Evolutionary conservation across 92 coral and sea anemone genomes (phyloP).

Genomic region (Plumapathes pennacea): DNA sequence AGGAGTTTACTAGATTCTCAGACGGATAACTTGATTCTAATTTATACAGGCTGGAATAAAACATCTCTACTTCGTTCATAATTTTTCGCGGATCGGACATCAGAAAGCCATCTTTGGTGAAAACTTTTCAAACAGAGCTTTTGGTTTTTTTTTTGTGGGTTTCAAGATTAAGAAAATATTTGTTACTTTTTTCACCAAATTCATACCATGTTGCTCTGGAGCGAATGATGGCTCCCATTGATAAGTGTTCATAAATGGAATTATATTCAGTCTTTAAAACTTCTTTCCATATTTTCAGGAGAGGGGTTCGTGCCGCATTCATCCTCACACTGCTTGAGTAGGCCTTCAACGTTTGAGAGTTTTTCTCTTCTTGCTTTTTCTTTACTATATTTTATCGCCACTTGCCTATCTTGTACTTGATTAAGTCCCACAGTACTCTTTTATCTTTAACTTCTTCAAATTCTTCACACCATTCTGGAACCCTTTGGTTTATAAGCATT

Average conservation of each 20-base stretch:
- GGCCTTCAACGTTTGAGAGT: too few species aligned
- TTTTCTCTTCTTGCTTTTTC: too few species aligned
- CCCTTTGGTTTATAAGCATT: conserved; percentile 2
- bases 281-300: conserved; percentile 14
- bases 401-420: conserved; percentile 40
- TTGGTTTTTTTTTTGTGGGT: conserved; percentile 2
- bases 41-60: conserved; percentile 11
- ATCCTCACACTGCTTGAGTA: too few species aligned
- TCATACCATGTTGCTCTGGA: conserved; percentile 33
- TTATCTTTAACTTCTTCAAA: conserved; percentile 12
- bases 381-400: conserved; percentile 8
- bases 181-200: conserved; percentile 24
- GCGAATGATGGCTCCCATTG: conserved; percentile 24
- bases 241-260: conserved; percentile 11
- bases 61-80: conserved; percentile 13
- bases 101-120: background rate
- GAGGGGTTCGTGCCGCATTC: conserved; percentile 1
- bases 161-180: conserved; percentile 41
- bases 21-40: background rate
- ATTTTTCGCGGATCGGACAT: conserved; percentile 5
- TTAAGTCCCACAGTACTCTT: conserved; percentile 28
- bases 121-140: conserved; percentile 5
- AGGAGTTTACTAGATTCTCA: background rate
- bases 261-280: conserved; percentile 16
- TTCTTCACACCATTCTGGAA: conserved; percentile 1